Conservation (phyloP, 2,113 vertebrate genomes). For the Sylvilagus bachmani region DNA sequence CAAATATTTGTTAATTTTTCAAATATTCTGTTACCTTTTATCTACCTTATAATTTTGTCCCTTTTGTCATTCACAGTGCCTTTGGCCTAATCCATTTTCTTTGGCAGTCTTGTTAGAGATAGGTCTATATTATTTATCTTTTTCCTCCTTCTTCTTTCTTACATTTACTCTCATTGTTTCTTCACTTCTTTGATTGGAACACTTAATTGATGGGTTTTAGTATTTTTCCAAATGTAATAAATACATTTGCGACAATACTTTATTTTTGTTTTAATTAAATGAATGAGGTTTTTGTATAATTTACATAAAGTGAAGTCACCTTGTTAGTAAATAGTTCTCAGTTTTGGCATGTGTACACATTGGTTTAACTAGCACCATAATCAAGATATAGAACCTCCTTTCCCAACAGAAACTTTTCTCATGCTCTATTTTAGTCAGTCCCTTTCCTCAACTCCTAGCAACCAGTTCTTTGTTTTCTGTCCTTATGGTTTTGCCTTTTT, state of each 20-base stretch:
- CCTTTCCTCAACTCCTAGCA: neutral
- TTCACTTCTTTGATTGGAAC: neutral
- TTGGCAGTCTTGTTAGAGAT: neutral
- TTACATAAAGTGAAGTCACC: neutral
- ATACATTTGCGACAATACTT: neutral
- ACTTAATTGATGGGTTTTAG: neutral
- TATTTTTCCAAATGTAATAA: neutral
- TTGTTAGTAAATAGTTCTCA: neutral
- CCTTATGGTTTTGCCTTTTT: neutral
- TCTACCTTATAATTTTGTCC: neutral
- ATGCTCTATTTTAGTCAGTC: neutral
- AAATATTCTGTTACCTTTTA: neutral
- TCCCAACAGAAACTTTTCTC: neutral
- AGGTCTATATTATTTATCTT: neutral
- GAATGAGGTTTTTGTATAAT: neutral
- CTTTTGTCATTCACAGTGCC: constrained; percentile 8
- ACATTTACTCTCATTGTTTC: neutral
- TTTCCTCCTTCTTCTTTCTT: neutral
- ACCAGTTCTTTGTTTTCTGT: neutral
- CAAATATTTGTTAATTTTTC: neutral
- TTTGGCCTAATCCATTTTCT: neutral
- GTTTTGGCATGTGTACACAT: neutral
- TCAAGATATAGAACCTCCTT: neutral
- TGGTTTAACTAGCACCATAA: neutral
- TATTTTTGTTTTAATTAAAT: constrained; percentile 16